Conservation (phyloP, 2,797 vertebrate genomes). For the Parambassis ranga region DNA sequence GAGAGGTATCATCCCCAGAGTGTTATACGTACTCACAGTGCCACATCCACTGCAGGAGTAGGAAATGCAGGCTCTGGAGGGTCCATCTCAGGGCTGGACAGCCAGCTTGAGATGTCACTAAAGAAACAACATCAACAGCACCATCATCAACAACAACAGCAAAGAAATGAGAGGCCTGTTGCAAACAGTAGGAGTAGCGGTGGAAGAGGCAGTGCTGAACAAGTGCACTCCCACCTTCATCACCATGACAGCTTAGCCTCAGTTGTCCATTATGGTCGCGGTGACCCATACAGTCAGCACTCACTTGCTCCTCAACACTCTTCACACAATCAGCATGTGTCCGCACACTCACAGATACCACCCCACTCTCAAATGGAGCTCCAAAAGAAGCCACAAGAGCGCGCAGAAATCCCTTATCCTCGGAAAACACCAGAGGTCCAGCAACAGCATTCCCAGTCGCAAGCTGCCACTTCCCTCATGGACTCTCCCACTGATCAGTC, state of each 20-base stretch:
- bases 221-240: constrained; percentile 81
- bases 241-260: constrained; percentile 88
- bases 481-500: constrained; percentile 86
- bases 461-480: constrained; percentile 79
- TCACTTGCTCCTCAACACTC: constrained; percentile 78
- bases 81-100: constrained; percentile 85
- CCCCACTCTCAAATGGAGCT: constrained; percentile 85
- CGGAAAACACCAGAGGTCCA: constrained; percentile 82
- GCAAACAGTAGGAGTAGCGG: constrained; percentile 71
- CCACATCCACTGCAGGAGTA: constrained; percentile 75
- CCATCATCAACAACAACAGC: constrained; percentile 70
- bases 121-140: constrained; percentile 83
- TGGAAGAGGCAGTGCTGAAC: constrained; percentile 75
- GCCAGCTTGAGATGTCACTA: constrained; percentile 88
- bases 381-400: constrained; percentile 88
- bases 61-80: constrained; percentile 69
- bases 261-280: constrained; percentile 87
- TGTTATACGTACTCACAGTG: constrained; percentile 92
- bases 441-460: constrained; percentile 81
- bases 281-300: constrained; percentile 81
- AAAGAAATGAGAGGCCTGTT: constrained; percentile 84
- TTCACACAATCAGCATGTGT: constrained; percentile 80
- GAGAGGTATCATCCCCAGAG: constrained; percentile 94
- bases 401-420: constrained; percentile 80
- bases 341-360: constrained; percentile 77